Evolutionary conservation across 1,140 invertebrate genomes (phyloP).

Genomic region (Acromyrmex echinatior): DNA sequence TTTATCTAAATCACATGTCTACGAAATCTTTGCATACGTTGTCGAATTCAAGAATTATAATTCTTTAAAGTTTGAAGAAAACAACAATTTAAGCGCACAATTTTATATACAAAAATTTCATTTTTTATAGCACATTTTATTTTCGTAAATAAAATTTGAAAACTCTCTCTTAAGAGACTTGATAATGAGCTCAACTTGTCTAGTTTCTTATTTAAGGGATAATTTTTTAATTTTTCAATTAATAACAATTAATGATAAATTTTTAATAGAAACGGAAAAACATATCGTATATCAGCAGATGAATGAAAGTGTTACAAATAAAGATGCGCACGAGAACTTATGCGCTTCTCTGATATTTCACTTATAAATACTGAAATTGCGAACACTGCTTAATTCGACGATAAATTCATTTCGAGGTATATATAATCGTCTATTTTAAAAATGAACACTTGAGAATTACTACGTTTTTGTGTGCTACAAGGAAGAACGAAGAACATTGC

Average conservation of each 20-base stretch:
- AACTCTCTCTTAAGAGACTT: not conserved
- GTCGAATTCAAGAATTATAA: not conserved
- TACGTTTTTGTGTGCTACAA: not conserved
- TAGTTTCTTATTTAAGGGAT: constrained; percentile 19
- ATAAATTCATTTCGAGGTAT: constrained; percentile 42
- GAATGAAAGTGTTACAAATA: constrained; percentile 5
- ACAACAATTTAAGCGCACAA: not conserved
- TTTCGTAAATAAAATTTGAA: constrained; percentile 15
- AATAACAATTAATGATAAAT: not conserved
- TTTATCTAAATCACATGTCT: not conserved
- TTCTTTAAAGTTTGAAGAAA: not conserved
- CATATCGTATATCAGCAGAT: not conserved
- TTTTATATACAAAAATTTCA: not conserved
- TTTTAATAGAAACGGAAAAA: constrained; percentile 1
- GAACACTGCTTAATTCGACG: constrained; percentile 63
- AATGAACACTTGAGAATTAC: not conserved
- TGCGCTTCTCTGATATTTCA: not conserved
- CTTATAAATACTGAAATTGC: not conserved
- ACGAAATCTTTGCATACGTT: not conserved
- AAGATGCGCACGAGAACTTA: constrained; percentile 35
- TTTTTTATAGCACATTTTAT: too few species aligned
- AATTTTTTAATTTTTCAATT: not conserved
- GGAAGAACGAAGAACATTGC: not conserved
- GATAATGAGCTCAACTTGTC: not conserved
- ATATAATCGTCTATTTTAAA: not conserved